Base-by-base conservation (phyloP, 2,797 vertebrate species). In the Denticeps clupeoides region DNA sequence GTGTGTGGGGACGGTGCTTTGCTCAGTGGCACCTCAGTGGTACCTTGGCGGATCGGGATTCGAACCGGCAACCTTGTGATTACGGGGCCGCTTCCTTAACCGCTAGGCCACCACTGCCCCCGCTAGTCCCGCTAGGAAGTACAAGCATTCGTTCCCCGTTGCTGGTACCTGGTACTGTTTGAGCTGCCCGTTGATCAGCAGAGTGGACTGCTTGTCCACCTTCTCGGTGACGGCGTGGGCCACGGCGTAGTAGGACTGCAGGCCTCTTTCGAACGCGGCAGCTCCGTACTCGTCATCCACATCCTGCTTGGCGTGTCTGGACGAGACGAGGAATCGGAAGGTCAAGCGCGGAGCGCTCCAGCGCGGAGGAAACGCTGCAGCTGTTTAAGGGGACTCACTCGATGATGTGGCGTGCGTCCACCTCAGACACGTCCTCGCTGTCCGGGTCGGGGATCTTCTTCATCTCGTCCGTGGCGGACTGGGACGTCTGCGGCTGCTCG, bases 151-250 rank as follows among this genome's bases (percentile, higher is more conserved):
- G 0, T 7, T 3, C 6, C 2, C 4, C 47, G 46, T n/a, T n/a
- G n/a, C n/a, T n/a, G 28, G n/a, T 70, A 93, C 93, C 93, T 97
- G 93, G 78, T 97, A 97, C 63, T 92, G 89, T 57, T 97, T 97
- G 58, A 97, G 93, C 59, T 89, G 83, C 0, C 93, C 93, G 0
- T 97, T 97, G 56, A 97, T 59, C 80, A 97, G 79, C 31, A 97
- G 83, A 0, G 87, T 73, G 0, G 93, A 97, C 72, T 97, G 93
- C 16, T 83, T 91, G 0, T 97, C 93, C 69, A 97, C 92, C 9
- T 74, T 81, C 70, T 97, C 93, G 0, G 87, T 96, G 60, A 97
- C 93, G 0, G 93, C 92, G 0, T 97, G 93, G 8, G 93, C 93
- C 71, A 97, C 92, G 0, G 91, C 83, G 1, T 97, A 97, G 63